These are phyloP conservation scores for Osmerus mordax DNA, from an alignment of 2,113 vertebrate species.

Conservation along the genomic window DNA sequence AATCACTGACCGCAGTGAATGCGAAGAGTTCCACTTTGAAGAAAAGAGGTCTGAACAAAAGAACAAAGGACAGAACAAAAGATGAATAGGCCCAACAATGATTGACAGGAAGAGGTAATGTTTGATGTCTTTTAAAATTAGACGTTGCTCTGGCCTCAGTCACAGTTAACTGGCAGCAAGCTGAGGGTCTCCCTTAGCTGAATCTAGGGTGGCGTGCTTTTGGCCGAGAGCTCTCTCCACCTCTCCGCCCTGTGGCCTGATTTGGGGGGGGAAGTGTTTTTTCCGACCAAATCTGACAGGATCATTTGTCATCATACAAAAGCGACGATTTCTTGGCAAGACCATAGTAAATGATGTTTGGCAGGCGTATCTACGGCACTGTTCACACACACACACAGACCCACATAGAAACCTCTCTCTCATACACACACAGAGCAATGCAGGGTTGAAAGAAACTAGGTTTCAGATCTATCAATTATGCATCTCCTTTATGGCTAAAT, in stretches of 20 bases:
- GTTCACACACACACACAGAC: slow-evolving; percentile 31
- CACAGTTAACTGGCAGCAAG: no score
- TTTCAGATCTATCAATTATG: slow-evolving; percentile 57
- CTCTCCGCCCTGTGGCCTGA: background rate
- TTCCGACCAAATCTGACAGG: slow-evolving; percentile 48
- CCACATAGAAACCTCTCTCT: background rate
- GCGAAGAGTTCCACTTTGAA: background rate
- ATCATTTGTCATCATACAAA: slow-evolving; percentile 61
- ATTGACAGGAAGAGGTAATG: no score
- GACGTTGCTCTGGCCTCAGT: no score
- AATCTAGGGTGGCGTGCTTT: no score
- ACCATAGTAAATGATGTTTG: slow-evolving; percentile 61
- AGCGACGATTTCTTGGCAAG: slow-evolving; percentile 52
- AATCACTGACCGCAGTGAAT: background rate
- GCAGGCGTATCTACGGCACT: slow-evolving; percentile 48
- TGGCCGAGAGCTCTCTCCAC: background rate
- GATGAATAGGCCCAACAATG: background rate
- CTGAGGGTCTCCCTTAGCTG: no score
- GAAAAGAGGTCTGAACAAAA: background rate
- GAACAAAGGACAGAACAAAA: background rate
- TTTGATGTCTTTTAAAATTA: no score
- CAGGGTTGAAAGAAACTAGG: slow-evolving; percentile 21
- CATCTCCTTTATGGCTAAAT: slow-evolving; percentile 53
- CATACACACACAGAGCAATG: background rate
- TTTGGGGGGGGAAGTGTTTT: background rate